Conservation (phyloP, 1,140 invertebrate species). For the Bombyx mandarina region DNA sequence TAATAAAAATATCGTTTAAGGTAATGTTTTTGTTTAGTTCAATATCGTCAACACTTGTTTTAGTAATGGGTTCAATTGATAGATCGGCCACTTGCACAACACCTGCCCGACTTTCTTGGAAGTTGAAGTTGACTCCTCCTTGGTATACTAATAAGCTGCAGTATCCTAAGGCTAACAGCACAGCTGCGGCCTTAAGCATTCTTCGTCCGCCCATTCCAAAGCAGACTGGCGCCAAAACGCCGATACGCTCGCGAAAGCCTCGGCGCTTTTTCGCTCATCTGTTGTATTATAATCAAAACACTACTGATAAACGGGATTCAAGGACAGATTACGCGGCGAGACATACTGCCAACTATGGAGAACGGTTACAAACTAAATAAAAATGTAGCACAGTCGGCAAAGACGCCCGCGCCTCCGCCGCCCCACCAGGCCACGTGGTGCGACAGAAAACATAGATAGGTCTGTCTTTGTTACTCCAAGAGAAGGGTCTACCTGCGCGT, state of each 20-base stretch:
- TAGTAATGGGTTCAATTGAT: constrained; percentile 51
- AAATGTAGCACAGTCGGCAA: constrained; percentile 61
- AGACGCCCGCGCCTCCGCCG: constrained; percentile 44
- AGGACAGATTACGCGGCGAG: neutral
- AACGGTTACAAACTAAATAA: constrained; percentile 66
- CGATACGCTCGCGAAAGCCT: constrained; percentile 38
- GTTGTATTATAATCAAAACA: constrained; percentile 54
- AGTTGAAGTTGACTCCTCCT: constrained; percentile 66
- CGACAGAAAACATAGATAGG: constrained; percentile 32
- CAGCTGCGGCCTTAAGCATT: constrained; percentile 52
- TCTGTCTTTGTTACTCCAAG: constrained; percentile 22
- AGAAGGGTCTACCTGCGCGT: constrained; percentile 53
- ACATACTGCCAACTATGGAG: constrained; percentile 15
- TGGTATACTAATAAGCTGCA: constrained; percentile 77
- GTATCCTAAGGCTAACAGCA: constrained; percentile 69
- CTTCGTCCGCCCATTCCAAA: constrained; percentile 67
- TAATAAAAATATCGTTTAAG: constrained; percentile 91
- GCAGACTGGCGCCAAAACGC: constrained; percentile 67
- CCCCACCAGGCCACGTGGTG: constrained; percentile 52
- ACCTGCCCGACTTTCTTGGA: constrained; percentile 65
- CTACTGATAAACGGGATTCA: constrained; percentile 23
- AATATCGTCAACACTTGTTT: constrained; percentile 64
- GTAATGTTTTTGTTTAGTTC: constrained; percentile 78
- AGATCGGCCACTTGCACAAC: constrained; percentile 51
- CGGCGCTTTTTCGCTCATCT: constrained; percentile 60